phyloP scores from a whole-genome alignment of 1,140 invertebrate genomes.

The Drusus annulatus region DNA sequence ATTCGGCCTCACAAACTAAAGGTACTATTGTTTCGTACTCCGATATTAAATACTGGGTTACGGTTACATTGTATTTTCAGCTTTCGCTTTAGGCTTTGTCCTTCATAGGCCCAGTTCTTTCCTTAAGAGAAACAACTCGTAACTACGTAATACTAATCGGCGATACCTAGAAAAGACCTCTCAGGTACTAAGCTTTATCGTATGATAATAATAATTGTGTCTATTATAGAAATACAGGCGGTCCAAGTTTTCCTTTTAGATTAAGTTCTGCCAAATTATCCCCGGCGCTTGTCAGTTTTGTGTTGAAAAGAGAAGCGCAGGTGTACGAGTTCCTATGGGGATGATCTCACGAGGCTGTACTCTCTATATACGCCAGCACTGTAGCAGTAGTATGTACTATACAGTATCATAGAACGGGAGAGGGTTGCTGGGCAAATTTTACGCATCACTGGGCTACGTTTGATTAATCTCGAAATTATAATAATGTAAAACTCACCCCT shows the following conservation, averaged over 20 bases:
- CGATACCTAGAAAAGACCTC: not conserved
- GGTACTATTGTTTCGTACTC: not conserved
- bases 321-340: constrained; percentile 21
- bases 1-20: constrained; percentile 9
- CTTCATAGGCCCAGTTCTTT: not conserved
- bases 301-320: not conserved
- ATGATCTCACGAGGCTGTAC: constrained; percentile 5
- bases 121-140: too few relatives aligned
- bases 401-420: constrained; percentile 1
- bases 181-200: not conserved
- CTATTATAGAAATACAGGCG: not conserved
- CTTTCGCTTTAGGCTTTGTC: constrained; percentile 1
- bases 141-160: not conserved
- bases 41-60: constrained; percentile 3
- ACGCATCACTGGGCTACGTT: constrained; percentile 57
- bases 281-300: not conserved
- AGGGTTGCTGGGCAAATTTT: constrained; percentile 51
- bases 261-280: constrained; percentile 26
- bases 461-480: constrained; percentile 59
- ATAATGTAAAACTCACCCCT: constrained; percentile 56
- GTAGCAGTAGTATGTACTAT: too few relatives aligned
- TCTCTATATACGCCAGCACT: not conserved
- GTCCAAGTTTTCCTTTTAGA: constrained; percentile 19
- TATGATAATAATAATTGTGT: constrained; percentile 3
- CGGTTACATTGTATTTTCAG: constrained; percentile 6